Percentiles rank a stretch among this genome's conserved stretches.
Evolutionary conservation across 2,797 vertebrate genomes (phyloP).

Genomic region (Orientallactaga sibirica): DNA sequence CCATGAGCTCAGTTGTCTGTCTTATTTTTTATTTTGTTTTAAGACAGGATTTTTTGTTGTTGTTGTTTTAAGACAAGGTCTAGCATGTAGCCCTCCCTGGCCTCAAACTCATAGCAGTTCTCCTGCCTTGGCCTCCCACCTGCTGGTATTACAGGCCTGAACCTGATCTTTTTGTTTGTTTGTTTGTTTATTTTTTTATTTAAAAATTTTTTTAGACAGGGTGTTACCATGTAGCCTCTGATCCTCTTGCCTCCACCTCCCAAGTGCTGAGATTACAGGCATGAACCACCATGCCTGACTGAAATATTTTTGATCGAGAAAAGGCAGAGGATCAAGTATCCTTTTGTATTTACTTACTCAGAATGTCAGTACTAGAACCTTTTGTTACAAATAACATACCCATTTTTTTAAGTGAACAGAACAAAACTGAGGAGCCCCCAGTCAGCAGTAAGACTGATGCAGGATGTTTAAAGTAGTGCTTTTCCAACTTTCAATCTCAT

Average conservation of each 20-base stretch:
- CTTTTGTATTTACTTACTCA: constrained; percentile 19
- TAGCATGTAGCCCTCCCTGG: neutral
- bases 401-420: neutral
- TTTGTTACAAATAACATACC: neutral
- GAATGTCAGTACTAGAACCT: neutral
- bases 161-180: neutral
- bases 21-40: constrained; percentile 10
- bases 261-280: neutral
- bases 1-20: neutral
- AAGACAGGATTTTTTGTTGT: neutral
- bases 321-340: constrained; percentile 14
- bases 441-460: neutral
- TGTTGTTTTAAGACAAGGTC: neutral
- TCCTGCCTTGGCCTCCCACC: neutral
- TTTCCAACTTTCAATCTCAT: neutral
- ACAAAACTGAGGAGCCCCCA: neutral
- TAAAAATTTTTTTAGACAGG: neutral
- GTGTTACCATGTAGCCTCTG: neutral
- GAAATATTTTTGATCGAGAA: neutral
- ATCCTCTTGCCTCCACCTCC: neutral
- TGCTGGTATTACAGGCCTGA: neutral
- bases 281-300: neutral
- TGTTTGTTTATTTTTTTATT: neutral
- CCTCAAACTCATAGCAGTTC: neutral
- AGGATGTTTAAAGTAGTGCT: neutral